Evolutionary conservation across 2,888 invertebrate genomes (phyloP), one percentile per base, ranked within the genome.

Genomic region (Eupsilia transversa): DNA sequence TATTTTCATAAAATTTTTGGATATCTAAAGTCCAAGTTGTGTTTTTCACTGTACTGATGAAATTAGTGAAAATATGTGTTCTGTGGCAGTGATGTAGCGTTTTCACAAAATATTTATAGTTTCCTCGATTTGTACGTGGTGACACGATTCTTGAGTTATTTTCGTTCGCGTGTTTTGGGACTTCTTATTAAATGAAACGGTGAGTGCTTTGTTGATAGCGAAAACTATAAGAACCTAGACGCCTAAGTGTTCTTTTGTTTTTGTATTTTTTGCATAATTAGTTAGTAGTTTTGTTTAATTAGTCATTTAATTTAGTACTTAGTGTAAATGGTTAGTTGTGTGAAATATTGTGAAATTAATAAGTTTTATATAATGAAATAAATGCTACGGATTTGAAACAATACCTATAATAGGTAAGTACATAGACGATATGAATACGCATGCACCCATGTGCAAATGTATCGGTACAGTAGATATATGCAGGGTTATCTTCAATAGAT

Each of bases 181-280:
- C 74, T 72, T 72, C 71, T 56, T 68, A 66, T 77, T 87, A 85
- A 88, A 88, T 88, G 88, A 85, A 68, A 86, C 83, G 85, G 88
- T 88, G 70, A 87, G 87, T 87, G 27, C 23, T 65, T 70, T 38
- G 43, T 76, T 68, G 54, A 60, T 54, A 35, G n/a, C 56, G 6
- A 38, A 54, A 57, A 27, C 38, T 35, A 17, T 30, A 57, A 5
- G 27, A 20, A 35, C 14, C 9, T 43, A 23, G 7, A n/a, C n/a
- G n/a, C n/a, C n/a, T n/a, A n/a, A n/a, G n/a, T n/a, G n/a, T n/a
- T n/a, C n/a, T n/a, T n/a, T n/a, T n/a, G n/a, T n/a, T n/a, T n/a
- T n/a, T n/a, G n/a, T n/a, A n/a, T n/a, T n/a, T n/a, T n/a, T n/a
- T n/a, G n/a, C n/a, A n/a, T n/a, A n/a, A n/a, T n/a, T n/a, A n/a